A percentile compares a stretch with the other conserved stretches of the same genome.
Conservation (phyloP, 1,140 invertebrate genomes). For the Cherax quadricarinatus region DNA sequence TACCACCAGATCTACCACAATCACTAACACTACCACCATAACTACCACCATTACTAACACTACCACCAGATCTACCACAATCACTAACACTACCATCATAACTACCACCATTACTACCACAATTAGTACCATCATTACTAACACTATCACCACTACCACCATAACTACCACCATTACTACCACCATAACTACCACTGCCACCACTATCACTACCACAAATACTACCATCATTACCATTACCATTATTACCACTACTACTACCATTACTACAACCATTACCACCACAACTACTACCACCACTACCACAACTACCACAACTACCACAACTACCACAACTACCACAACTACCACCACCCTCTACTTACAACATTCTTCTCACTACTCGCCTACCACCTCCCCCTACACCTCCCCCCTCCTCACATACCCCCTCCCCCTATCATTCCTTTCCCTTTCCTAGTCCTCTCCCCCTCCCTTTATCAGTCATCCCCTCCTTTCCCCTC, state of each 20-base stretch:
- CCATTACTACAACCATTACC: neutral
- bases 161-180: no score
- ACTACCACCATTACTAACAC: no score
- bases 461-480: neutral
- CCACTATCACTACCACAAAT: neutral
- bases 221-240: neutral
- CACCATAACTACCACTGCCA: no score
- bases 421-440: neutral
- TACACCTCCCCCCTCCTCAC: neutral
- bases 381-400: neutral
- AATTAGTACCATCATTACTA: no score
- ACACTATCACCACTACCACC: no score
- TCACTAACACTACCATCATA: no score
- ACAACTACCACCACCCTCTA: neutral
- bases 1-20: no score
- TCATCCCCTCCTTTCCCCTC: neutral
- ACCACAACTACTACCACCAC: neutral
- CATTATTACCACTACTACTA: neutral
- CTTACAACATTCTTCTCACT: neutral
- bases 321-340: neutral
- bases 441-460: neutral
- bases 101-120: no score
- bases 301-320: neutral
- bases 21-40: no score
- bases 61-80: no score